These are phyloP conservation scores for Urophycis tenuis DNA, from an alignment of 2,797 vertebrate genomes.

Conservation along the genomic window DNA sequence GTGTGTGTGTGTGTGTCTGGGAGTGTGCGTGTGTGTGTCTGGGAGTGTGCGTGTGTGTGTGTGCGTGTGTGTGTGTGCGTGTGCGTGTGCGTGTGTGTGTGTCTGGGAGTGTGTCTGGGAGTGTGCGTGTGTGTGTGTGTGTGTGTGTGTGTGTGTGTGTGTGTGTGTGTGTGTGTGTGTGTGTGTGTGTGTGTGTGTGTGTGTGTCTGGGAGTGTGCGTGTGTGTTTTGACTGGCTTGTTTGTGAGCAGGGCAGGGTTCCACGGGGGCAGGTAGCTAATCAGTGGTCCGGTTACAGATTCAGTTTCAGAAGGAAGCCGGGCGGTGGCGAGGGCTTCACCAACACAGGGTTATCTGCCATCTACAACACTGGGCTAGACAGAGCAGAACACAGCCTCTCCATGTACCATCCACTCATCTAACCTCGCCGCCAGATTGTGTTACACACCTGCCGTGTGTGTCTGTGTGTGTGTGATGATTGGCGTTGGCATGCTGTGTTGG, in stretches of 20 bases:
- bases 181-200: too few relatives aligned
- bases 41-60: neutral
- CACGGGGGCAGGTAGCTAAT: slow-evolving; percentile 25
- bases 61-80: too few relatives aligned
- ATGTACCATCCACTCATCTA: slow-evolving; percentile 1
- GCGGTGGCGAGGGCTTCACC: slow-evolving; percentile 29
- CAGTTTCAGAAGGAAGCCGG: slow-evolving; percentile 12
- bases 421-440: slow-evolving; percentile 17
- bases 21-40: neutral
- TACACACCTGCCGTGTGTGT: slow-evolving; percentile 44
- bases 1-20: too few relatives aligned
- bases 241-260: slow-evolving; percentile 16
- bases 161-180: too few relatives aligned
- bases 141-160: too few relatives aligned
- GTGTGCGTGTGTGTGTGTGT: too few relatives aligned
- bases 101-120: too few relatives aligned
- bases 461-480: neutral
- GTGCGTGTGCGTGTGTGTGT: too few relatives aligned
- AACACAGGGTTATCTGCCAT: slow-evolving; percentile 35
- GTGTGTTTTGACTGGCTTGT: neutral
- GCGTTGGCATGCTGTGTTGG: neutral
- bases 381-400: neutral
- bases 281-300: slow-evolving; percentile 15
- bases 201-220: neutral
- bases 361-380: slow-evolving; percentile 21